phyloP scores from a whole-genome alignment of 2,113 vertebrate species.

The Gambusia affinis region DNA sequence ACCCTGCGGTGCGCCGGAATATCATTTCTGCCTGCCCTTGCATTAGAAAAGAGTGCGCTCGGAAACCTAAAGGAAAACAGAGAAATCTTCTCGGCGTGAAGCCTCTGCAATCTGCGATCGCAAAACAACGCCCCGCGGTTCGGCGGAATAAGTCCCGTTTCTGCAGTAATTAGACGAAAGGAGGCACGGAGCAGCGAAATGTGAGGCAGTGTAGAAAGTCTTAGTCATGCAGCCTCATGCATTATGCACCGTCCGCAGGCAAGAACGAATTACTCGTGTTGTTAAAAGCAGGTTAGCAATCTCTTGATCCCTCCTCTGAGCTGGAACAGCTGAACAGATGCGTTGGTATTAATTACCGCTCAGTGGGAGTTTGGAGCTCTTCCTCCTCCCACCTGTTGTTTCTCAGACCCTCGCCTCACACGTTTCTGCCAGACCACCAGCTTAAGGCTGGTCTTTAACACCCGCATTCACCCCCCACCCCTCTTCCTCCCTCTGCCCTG shows the following conservation, averaged over 20 bases:
- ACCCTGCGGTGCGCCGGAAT: not conserved
- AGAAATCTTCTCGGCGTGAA: conserved; percentile 1
- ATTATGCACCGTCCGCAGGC: conserved; percentile 37
- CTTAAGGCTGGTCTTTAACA: conserved; percentile 65
- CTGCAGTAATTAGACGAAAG: conserved; percentile 9
- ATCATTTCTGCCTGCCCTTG: not conserved
- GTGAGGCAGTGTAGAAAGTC: conserved; percentile 18
- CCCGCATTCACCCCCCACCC: not conserved
- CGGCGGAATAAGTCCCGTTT: conserved; percentile 6
- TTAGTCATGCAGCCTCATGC: conserved; percentile 37
- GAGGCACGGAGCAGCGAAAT: not conserved
- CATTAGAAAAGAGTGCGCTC: not conserved
- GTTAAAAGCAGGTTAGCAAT: conserved; percentile 47
- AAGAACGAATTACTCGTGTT: conserved; percentile 47
- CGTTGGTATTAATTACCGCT: conserved; percentile 63
- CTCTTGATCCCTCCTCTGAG: conserved; percentile 22
- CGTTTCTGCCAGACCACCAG: conserved; percentile 58
- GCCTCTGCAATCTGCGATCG: not conserved
- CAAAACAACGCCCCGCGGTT: conserved; percentile 4
- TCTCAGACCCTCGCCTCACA: conserved; percentile 36
- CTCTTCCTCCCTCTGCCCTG: conserved; percentile 14
- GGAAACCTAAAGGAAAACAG: not conserved
- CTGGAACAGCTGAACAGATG: conserved; percentile 52
- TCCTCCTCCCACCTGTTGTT: conserved; percentile 76
- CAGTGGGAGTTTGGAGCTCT: conserved; percentile 52